A percentile compares a stretch with the other conserved stretches of the same genome.
phyloP scores from a whole-genome alignment of 2,888 invertebrate genomes.

The Anthophora plumipes region DNA sequence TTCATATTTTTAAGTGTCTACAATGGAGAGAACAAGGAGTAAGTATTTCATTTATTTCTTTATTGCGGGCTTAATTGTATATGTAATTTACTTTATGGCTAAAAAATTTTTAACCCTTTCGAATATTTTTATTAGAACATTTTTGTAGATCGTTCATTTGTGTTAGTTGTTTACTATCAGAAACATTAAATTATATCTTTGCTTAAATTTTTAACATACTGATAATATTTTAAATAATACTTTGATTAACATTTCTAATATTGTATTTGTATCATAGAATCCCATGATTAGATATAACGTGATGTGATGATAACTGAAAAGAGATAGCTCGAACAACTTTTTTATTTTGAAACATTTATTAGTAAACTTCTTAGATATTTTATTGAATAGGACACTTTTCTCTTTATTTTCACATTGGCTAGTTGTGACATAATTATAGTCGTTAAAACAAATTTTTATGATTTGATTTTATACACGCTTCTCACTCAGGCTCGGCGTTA shows the following conservation, averaged over 20 bases:
- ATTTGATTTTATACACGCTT: neutral
- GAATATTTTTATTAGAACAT: neutral
- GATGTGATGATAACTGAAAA: neutral
- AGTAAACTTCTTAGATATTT: neutral
- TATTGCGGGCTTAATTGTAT: neutral
- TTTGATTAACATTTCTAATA: slow-evolving; percentile 7
- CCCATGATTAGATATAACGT: slow-evolving; percentile 31
- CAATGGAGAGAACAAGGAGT: slow-evolving; percentile 62
- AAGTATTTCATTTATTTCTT: slow-evolving; percentile 39
- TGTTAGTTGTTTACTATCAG: neutral
- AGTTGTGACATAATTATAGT: neutral
- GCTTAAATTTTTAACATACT: neutral
- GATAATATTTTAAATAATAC: neutral
- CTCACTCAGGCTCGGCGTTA: neutral
- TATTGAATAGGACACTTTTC: neutral
- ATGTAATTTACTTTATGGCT: neutral
- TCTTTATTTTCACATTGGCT: neutral
- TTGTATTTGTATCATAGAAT: slow-evolving; percentile 27
- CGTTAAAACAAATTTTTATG: neutral
- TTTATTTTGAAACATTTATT: slow-evolving; percentile 3
- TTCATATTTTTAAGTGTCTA: neutral
- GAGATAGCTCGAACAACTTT: neutral
- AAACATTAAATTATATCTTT: neutral
- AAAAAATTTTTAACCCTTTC: neutral
- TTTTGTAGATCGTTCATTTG: neutral